Evolutionary conservation across 37 sponge, comb jelly and placozoan genomes (phyloP), one percentile per base, ranked within the genome.

Genomic region (Axinella damicornis): DNA sequence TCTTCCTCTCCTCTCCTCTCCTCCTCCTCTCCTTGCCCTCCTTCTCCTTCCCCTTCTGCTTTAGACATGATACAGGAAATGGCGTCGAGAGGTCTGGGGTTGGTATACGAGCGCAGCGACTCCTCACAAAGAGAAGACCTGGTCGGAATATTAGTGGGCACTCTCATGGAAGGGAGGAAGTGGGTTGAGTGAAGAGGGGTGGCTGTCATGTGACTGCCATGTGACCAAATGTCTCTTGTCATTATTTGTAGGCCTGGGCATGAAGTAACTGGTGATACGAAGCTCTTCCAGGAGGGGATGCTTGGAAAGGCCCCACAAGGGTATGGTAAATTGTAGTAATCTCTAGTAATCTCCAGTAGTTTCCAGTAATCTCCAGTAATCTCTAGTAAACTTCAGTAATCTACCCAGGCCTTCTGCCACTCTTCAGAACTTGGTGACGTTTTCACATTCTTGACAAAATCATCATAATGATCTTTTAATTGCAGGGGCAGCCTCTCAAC

Each of bases 31-130:
- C 11, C 65, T 1, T 67, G 14, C 32, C 9, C 12, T 9, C 22
- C 33, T 52, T 14, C 4, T 61, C 9, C 62, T 21, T 25, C 65
- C 19, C 57, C 9, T 21, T 11, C 60, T 15, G 0, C 20, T 35
- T 38, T 34, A 95, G 95, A 91, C 30, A 40, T 92, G 31, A 76
- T 77, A 1, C 95, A 95, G 76, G 95, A 95, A 53, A 83, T 91
- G 22, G 95, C 95, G 22, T 88, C 95, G 0, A 74, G 93, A 14
- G 92, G 93, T 0, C 61, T 95, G 37, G 82, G 86, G 15, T 62
- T 95, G 41, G 61, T 91, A 27, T 95, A 91, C 72, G 95, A 95
- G 18, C 52, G 82, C 53, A 71, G 85, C 37, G 79, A 69, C 34
- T 39, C 32, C 11, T 62, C 57, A 0, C 61, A 72, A 17, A 88